These are phyloP conservation scores for Laspeyria flexula DNA, from an alignment of 2,888 invertebrate species.

Conservation along the genomic window DNA sequence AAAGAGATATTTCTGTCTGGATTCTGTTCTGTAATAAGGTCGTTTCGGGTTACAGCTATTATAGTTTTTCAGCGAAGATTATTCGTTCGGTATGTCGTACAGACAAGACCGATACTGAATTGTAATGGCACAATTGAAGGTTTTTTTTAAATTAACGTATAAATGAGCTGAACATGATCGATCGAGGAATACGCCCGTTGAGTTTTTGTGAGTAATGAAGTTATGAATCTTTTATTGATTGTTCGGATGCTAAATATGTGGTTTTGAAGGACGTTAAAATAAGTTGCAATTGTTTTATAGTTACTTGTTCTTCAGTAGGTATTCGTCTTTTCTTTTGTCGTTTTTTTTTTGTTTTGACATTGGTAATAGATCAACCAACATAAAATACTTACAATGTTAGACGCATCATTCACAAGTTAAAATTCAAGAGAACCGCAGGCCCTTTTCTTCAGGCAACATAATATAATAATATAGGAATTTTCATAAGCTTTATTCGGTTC, in stretches of 20 bases:
- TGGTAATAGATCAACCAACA: too few relatives aligned
- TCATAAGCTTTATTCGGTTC: too few relatives aligned
- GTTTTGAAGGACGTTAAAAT: slow-evolving; percentile 1
- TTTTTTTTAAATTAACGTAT: slow-evolving; percentile 17
- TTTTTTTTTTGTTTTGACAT: too few relatives aligned
- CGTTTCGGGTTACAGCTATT: background rate
- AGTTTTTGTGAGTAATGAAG: slow-evolving; percentile 33
- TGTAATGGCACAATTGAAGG: slow-evolving; percentile 28
- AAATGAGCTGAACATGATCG: slow-evolving; percentile 34
- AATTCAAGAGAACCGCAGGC: too few relatives aligned
- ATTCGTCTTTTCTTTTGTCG: background rate
- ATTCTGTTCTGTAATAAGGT: background rate
- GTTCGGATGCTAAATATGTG: slow-evolving; percentile 3
- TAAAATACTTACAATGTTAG: too few relatives aligned
- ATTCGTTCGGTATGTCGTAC: slow-evolving; percentile 16
- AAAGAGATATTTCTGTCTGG: background rate
- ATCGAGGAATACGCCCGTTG: slow-evolving; percentile 20
- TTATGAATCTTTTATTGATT: slow-evolving; percentile 24
- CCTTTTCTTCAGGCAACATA: too few relatives aligned
- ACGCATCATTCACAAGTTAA: too few relatives aligned
- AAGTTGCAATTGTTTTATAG: background rate
- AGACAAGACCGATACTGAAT: slow-evolving; percentile 19
- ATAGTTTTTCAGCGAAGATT: slow-evolving; percentile 32
- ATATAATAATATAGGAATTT: too few relatives aligned
- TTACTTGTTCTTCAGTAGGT: background rate